Conservation (phyloP, 2,113 vertebrate genomes). For the Scytalopus superciliaris region DNA sequence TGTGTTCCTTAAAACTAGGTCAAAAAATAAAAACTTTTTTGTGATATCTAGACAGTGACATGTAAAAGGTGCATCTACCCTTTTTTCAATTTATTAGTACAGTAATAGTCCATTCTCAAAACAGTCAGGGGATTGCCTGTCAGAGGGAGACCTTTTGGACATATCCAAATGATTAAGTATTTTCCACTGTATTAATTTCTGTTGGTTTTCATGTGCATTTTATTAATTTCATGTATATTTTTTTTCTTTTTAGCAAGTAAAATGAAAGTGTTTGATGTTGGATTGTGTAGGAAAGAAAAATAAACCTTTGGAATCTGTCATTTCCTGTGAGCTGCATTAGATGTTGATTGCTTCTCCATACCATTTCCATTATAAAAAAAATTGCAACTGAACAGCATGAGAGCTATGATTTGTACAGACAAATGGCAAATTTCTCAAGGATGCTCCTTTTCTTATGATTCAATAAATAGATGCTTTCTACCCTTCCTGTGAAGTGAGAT, state of each 20-base stretch:
- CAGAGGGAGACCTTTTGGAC: not conserved
- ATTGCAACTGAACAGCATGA: not conserved
- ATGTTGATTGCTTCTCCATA: not conserved
- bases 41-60: not conserved
- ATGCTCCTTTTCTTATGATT: not conserved
- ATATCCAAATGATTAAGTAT: not conserved
- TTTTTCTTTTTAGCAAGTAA: conserved; percentile 54
- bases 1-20: not conserved
- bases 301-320: not conserved
- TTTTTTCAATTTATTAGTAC: not conserved
- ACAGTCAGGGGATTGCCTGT: not conserved
- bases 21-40: not conserved
- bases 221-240: not conserved
- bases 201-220: not conserved
- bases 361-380: not conserved
- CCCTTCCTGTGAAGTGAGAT: not conserved
- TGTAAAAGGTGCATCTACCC: not conserved
- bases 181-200: not conserved
- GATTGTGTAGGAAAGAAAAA: not conserved
- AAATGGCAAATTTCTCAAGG: not conserved
- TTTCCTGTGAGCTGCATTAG: conserved; percentile 5
- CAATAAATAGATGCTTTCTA: conserved; percentile 25
- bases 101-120: not conserved
- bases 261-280: conserved; percentile 38
- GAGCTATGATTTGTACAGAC: not conserved